A percentile compares a stretch with the other conserved stretches of the same genome.
Conservation (phyloP, 92 coral and sea anemone genomes). For the Heteractis magnifica region DNA sequence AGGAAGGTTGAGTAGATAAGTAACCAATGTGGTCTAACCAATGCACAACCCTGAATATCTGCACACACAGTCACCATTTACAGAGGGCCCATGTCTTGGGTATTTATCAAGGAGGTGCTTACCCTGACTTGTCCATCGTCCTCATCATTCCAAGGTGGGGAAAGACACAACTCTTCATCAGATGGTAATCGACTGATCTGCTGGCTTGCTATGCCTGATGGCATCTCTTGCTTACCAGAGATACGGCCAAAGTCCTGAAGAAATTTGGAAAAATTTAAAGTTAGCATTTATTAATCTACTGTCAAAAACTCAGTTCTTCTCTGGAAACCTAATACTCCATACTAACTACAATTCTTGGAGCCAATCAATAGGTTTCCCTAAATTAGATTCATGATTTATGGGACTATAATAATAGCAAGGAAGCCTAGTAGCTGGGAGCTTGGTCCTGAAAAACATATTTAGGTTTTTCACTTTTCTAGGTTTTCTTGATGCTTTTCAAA, state of each 20-base stretch:
- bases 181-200: conserved; percentile 93
- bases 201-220: conserved; percentile 81
- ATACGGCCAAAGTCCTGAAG: conserved; percentile 83
- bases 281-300: not conserved
- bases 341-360: too few relatives aligned
- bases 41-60: not conserved
- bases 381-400: too few relatives aligned
- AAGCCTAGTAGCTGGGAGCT: too few relatives aligned
- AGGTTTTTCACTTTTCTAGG: too few relatives aligned
- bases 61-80: not conserved
- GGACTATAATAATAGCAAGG: too few relatives aligned
- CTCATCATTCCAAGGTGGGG: conserved; percentile 94
- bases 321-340: too few relatives aligned
- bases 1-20: not conserved
- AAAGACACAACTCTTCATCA: conserved; percentile 88
- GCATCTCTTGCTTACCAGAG: conserved; percentile 76
- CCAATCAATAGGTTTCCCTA: too few relatives aligned
- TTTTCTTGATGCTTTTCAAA: too few relatives aligned
- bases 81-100: not conserved
- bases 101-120: conserved; percentile 18
- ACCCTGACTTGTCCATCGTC: conserved; percentile 89
- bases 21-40: not conserved
- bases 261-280: not conserved
- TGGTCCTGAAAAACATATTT: too few relatives aligned
- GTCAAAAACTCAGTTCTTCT: too few relatives aligned